Percentiles rank a stretch among this genome's conserved stretches.
Evolutionary conservation across 2,113 vertebrate species (phyloP).

Genomic region (Sander vitreus): DNA sequence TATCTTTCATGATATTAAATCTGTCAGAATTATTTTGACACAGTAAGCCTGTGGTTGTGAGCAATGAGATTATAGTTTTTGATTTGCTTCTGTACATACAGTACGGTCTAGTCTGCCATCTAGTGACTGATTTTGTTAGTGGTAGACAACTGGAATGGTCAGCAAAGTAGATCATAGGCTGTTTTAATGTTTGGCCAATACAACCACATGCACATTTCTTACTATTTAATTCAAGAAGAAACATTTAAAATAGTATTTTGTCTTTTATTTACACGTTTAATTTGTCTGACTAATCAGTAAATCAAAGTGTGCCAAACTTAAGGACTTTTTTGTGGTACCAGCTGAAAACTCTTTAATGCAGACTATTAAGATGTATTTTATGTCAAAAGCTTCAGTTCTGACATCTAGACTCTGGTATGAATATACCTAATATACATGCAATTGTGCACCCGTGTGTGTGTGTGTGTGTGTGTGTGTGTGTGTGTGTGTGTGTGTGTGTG

Average conservation of each 20-base stretch:
- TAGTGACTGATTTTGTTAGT: conserved; percentile 66
- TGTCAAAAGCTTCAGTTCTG: neutral
- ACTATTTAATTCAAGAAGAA: neutral
- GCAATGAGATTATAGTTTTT: neutral
- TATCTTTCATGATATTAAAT: neutral
- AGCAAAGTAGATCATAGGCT: neutral
- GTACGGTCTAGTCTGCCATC: conserved; percentile 70
- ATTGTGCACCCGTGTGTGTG: conserved; percentile 1
- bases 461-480: neutral
- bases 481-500: neutral
- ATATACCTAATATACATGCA: conserved; percentile 15
- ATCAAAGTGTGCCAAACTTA: neutral
- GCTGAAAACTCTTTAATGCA: neutral
- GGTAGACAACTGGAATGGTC: neutral
- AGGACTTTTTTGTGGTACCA: neutral
- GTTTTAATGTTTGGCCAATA: neutral
- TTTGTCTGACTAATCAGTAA: neutral
- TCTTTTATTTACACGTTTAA: neutral
- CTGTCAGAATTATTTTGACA: neutral
- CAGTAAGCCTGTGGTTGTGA: neutral
- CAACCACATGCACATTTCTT: neutral
- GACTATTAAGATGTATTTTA: neutral
- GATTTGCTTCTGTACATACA: conserved; percentile 8
- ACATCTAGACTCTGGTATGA: conserved; percentile 7
- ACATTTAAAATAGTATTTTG: neutral